Evolutionary conservation across 30 jellyfish, hydroid and myxozoan species (phyloP).

Genomic region (Sanderia malayensis): DNA sequence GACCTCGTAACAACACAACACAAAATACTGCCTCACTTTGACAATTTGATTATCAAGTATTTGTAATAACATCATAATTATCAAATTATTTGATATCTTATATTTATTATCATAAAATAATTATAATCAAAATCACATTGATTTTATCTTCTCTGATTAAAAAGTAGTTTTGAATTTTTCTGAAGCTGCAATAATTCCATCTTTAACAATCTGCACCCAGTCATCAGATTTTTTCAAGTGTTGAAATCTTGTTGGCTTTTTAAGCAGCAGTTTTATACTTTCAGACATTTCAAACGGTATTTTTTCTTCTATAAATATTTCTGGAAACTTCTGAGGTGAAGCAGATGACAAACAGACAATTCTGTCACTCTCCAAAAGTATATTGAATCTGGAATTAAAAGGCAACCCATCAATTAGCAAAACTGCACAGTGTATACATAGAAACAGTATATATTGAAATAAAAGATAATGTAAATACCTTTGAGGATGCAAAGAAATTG

Average conservation of each 20-base stretch:
- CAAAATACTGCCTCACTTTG: no score
- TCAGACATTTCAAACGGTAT: conserved; percentile 26
- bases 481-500: conserved; percentile 35
- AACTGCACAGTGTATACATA: no score
- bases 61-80: no score
- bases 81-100: no score
- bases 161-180: not conserved
- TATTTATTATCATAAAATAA: no score
- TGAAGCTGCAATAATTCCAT: conserved; percentile 24
- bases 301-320: conserved; percentile 10
- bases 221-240: conserved; percentile 32
- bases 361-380: conserved; percentile 4
- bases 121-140: no score
- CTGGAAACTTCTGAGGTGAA: conserved; percentile 57
- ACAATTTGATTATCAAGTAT: no score
- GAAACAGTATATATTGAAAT: no score
- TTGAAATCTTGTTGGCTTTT: conserved; percentile 15
- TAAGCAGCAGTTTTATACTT: not conserved
- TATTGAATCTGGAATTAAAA: conserved; percentile 14
- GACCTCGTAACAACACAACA: no score
- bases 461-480: conserved; percentile 17
- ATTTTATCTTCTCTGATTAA: not conserved
- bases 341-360: conserved; percentile 39
- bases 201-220: conserved; percentile 17
- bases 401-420: no score